A percentile compares a stretch with the other conserved stretches of the same genome.
Conservation (phyloP, 1,140 invertebrate genomes). For the Zaprionus camerounensis region DNA sequence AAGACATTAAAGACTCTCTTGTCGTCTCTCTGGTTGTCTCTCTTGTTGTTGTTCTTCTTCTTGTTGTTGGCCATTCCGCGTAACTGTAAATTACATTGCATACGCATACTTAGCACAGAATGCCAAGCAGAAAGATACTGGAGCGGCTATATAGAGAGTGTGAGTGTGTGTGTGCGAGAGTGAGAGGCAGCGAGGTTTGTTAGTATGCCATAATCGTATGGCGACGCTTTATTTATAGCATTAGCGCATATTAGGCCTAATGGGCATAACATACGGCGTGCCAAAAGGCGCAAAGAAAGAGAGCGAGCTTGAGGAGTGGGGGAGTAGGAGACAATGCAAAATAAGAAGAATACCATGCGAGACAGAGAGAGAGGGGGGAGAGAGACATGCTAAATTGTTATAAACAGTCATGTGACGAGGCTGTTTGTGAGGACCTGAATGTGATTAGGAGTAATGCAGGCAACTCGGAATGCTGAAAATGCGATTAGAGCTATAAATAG, state of each 20-base stretch:
- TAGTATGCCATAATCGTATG: constrained; percentile 82
- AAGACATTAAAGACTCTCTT: constrained; percentile 74
- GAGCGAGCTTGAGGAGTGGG: not conserved
- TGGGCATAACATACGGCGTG: constrained; percentile 71
- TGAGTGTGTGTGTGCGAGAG: not conserved
- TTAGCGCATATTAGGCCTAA: constrained; percentile 81
- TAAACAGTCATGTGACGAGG: constrained; percentile 51
- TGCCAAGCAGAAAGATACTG: not conserved
- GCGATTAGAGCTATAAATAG: constrained; percentile 8
- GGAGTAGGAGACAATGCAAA: constrained; percentile 13
- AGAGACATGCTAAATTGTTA: constrained; percentile 51
- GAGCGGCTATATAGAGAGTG: not conserved
- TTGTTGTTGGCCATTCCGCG: constrained; percentile 41
- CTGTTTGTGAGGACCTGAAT: constrained; percentile 24
- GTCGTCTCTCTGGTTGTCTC: not conserved
- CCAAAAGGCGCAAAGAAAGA: constrained; percentile 16
- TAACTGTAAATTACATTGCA: constrained; percentile 79
- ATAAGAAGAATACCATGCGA: constrained; percentile 5
- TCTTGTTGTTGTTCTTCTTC: constrained; percentile 31
- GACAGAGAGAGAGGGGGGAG: not conserved
- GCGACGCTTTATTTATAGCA: constrained; percentile 78
- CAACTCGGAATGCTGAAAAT: constrained; percentile 1
- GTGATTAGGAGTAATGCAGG: constrained; percentile 60
- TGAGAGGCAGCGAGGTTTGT: constrained; percentile 56
- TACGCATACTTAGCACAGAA: constrained; percentile 56